These are phyloP conservation scores for Sakesphorus luctuosus DNA, from an alignment of 2,113 vertebrate genomes.

Conservation along the genomic window DNA sequence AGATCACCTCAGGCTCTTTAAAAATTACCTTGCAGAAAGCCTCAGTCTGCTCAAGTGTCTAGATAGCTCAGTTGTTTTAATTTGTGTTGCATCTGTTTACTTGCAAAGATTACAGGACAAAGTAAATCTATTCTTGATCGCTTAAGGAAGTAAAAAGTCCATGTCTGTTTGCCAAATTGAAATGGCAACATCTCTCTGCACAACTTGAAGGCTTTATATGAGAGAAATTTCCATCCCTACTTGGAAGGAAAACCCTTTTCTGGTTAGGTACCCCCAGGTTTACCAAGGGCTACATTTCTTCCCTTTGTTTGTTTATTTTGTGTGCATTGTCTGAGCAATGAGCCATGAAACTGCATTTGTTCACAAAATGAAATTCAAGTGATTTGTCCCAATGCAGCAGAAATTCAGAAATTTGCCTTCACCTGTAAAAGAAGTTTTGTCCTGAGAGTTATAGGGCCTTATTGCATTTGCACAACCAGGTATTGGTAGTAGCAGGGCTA, in stretches of 20 bases:
- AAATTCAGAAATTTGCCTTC: slow-evolving; percentile 4
- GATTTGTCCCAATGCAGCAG: not conserved
- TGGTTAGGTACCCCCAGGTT: not conserved
- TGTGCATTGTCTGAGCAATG: not conserved
- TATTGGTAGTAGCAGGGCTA: not conserved
- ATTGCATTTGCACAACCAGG: not conserved
- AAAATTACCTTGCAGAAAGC: not conserved
- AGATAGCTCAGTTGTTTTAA: not conserved
- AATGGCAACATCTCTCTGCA: not conserved
- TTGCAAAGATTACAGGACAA: not conserved
- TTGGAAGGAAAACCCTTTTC: not conserved
- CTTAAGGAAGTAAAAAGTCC: not conserved
- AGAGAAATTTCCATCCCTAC: not conserved
- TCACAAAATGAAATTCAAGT: not conserved
- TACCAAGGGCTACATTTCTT: not conserved
- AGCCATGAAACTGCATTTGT: slow-evolving; percentile 21
- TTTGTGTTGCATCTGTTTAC: not conserved
- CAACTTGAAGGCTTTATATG: not conserved
- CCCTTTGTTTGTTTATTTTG: not conserved
- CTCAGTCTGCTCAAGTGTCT: not conserved
- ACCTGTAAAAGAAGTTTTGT: not conserved
- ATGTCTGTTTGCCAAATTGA: not conserved
- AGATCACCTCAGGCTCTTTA: not conserved
- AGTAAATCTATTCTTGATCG: not conserved
- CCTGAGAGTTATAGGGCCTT: not conserved